phyloP scores from a whole-genome alignment of 2,888 invertebrate genomes.

The Andrena dorsata region DNA sequence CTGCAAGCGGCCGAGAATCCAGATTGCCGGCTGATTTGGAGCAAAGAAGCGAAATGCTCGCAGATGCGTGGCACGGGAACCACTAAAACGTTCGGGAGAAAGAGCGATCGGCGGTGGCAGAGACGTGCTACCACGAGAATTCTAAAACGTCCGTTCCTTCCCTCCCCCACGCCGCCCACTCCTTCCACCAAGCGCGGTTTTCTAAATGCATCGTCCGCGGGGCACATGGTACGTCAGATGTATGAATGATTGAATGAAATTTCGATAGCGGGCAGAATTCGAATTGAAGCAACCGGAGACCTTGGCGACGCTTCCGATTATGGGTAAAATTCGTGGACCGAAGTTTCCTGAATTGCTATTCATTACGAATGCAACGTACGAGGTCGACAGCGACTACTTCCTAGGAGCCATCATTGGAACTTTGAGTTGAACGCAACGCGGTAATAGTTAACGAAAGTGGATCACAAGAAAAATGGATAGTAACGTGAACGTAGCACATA shows the following conservation, averaged over 20 bases:
- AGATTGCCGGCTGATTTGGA: conserved; percentile 46
- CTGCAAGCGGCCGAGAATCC: conserved; percentile 5
- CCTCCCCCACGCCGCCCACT: conserved; percentile 19
- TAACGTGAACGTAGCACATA: neutral
- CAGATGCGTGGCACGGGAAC: conserved; percentile 80
- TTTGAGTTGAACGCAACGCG: neutral
- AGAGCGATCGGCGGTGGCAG: conserved; percentile 38
- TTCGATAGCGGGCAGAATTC: conserved; percentile 59
- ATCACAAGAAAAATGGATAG: neutral
- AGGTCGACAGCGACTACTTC: neutral
- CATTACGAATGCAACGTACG: conserved; percentile 33
- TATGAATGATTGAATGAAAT: conserved; percentile 70
- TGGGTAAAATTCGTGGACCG: conserved; percentile 33
- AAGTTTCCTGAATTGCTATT: conserved; percentile 32
- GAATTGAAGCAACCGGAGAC: conserved; percentile 38
- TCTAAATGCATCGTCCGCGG: conserved; percentile 41
- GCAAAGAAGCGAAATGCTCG: conserved; percentile 67
- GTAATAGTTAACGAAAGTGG: neutral
- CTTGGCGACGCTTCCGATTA: conserved; percentile 34
- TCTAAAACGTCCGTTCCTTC: conserved; percentile 76
- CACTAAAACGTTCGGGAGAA: conserved; percentile 77
- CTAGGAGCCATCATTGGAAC: conserved; percentile 19
- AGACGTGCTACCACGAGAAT: conserved; percentile 78
- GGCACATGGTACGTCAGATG: conserved; percentile 46
- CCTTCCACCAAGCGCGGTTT: neutral